A percentile compares a stretch with the other conserved stretches of the same genome.
These are phyloP conservation scores for Drosophila malerkotliana DNA, from an alignment of 1,140 invertebrate genomes.

Conservation along the genomic window DNA sequence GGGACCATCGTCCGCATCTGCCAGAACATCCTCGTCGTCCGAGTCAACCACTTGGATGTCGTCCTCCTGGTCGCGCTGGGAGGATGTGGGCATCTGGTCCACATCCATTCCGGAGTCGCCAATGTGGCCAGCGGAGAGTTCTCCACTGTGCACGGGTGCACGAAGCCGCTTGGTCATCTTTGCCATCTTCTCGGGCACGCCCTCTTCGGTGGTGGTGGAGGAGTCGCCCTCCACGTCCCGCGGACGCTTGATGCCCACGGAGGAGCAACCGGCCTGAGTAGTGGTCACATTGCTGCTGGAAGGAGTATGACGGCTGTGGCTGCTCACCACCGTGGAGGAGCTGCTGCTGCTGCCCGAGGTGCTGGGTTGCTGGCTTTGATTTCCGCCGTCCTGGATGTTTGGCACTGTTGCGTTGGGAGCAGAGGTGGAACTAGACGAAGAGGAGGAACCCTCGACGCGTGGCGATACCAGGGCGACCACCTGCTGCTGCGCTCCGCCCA, in stretches of 20 bases:
- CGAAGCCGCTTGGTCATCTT: slow-evolving; percentile 84
- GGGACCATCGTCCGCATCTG: slow-evolving; percentile 68
- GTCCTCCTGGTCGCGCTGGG: slow-evolving; percentile 92
- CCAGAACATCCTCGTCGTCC: slow-evolving; percentile 86
- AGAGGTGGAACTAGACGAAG: slow-evolving; percentile 60
- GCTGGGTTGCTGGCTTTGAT: slow-evolving; percentile 81
- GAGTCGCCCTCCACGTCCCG: slow-evolving; percentile 86
- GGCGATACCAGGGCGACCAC: slow-evolving; percentile 90
- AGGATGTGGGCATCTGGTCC: slow-evolving; percentile 92
- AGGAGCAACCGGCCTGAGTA: slow-evolving; percentile 85
- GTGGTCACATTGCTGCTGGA: slow-evolving; percentile 87
- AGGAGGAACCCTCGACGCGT: slow-evolving; percentile 86
- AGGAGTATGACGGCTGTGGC: slow-evolving; percentile 85
- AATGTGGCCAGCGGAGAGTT: slow-evolving; percentile 77
- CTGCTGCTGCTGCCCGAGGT: slow-evolving; percentile 78
- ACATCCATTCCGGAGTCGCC: slow-evolving; percentile 87
- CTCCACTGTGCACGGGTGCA: slow-evolving; percentile 67
- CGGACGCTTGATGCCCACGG: slow-evolving; percentile 84
- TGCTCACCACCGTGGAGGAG: slow-evolving; percentile 82
- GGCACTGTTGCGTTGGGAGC: slow-evolving; percentile 65
- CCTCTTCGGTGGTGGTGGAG: slow-evolving; percentile 85
- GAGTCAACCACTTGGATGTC: slow-evolving; percentile 90
- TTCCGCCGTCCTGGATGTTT: slow-evolving; percentile 83
- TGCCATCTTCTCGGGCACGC: slow-evolving; percentile 80
- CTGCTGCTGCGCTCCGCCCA: slow-evolving; percentile 86